These are phyloP conservation scores for Spizella passerina DNA, from an alignment of 2,797 vertebrate genomes.

Conservation along the genomic window DNA sequence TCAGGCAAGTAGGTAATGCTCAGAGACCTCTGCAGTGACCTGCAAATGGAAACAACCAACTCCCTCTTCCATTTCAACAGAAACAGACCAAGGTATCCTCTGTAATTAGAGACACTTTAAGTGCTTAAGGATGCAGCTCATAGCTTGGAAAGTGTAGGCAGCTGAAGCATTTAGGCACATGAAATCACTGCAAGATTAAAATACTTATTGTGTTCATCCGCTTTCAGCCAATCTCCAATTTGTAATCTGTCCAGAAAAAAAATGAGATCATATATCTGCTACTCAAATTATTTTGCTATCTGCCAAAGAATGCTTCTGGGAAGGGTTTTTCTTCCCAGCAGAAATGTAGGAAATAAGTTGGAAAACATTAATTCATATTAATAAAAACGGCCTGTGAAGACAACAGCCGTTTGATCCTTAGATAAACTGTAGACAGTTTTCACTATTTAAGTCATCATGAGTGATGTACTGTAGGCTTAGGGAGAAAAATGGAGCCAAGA, in stretches of 20 bases:
- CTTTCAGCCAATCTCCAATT: slow-evolving; percentile 59
- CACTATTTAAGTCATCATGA: slow-evolving; percentile 50
- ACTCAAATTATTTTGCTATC: slow-evolving; percentile 69
- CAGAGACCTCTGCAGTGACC: slow-evolving; percentile 22
- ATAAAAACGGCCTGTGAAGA: slow-evolving; percentile 67
- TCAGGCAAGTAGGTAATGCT: slow-evolving; percentile 16
- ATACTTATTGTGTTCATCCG: slow-evolving; percentile 31
- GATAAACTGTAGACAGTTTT: slow-evolving; percentile 65
- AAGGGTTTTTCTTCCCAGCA: slow-evolving; percentile 62
- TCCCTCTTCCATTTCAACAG: slow-evolving; percentile 12
- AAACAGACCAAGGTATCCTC: neutral
- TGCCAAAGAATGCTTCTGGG: slow-evolving; percentile 65
- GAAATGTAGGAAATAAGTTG: slow-evolving; percentile 65
- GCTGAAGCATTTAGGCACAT: slow-evolving; percentile 33
- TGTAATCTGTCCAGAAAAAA: slow-evolving; percentile 63
- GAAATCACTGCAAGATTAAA: slow-evolving; percentile 65
- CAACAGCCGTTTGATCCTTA: slow-evolving; percentile 69
- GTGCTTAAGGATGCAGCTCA: slow-evolving; percentile 22
- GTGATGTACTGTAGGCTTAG: slow-evolving; percentile 36
- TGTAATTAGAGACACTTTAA: neutral
- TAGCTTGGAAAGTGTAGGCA: slow-evolving; percentile 45
- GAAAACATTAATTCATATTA: slow-evolving; percentile 66
- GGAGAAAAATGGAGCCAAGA: slow-evolving; percentile 37
- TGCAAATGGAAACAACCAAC: slow-evolving; percentile 17
- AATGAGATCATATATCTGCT: slow-evolving; percentile 71